Evolutionary conservation across 2,113 vertebrate genomes (phyloP).

Genomic region (Rhinolophus sinicus): DNA sequence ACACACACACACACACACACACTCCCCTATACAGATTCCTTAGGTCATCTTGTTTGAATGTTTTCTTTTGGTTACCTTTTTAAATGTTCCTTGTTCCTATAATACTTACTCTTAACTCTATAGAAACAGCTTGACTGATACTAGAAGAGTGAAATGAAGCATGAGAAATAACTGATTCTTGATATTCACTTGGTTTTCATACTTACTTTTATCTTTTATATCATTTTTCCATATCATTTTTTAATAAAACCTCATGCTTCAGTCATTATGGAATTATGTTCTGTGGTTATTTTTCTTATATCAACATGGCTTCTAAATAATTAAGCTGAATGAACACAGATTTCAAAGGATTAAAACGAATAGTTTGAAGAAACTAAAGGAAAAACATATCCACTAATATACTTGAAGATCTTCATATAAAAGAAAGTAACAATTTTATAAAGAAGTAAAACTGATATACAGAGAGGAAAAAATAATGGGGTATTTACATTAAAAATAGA

Average conservation of each 20-base stretch:
- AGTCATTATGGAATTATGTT: not conserved
- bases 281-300: not conserved
- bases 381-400: not conserved
- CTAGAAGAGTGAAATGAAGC: not conserved
- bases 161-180: not conserved
- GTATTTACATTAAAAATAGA: not conserved
- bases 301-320: not conserved
- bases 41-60: not conserved
- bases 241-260: not conserved
- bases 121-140: not conserved
- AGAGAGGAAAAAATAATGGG: not conserved
- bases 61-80: not conserved
- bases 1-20: not conserved
- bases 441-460: not conserved
- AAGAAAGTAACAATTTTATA: not conserved
- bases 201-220: not conserved
- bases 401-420: not conserved
- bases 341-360: not conserved
- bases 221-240: not conserved
- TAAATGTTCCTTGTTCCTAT: not conserved
- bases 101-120: not conserved
- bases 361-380: not conserved
- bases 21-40: not conserved
- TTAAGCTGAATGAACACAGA: not conserved
- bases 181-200: not conserved